These are phyloP conservation scores for Drosophila conformis DNA, from an alignment of 2,888 invertebrate species.

Conservation along the genomic window DNA sequence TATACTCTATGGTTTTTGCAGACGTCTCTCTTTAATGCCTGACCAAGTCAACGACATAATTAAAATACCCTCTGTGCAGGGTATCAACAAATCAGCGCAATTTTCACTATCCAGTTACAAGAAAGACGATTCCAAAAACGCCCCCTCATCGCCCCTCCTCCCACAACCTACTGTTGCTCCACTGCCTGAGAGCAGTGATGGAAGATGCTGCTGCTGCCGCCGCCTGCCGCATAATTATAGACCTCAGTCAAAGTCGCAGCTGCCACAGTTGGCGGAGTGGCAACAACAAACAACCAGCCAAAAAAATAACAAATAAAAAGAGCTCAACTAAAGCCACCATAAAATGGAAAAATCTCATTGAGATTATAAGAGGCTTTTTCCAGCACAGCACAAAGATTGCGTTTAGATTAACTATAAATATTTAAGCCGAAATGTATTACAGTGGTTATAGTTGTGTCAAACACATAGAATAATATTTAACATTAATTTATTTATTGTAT, in stretches of 20 bases:
- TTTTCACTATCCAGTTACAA: conserved; percentile 74
- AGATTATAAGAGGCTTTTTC: conserved; percentile 24
- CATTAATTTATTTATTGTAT: background rate
- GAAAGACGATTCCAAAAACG: conserved; percentile 12
- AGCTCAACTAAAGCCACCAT: conserved; percentile 26
- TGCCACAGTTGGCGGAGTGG: conserved; percentile 30
- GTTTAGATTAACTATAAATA: conserved; percentile 12
- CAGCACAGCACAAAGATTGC: conserved; percentile 15
- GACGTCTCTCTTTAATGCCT: background rate
- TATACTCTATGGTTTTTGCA: background rate
- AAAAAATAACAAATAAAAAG: conserved; percentile 29
- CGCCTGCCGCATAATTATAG: conserved; percentile 53
- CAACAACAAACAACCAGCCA: conserved; percentile 17
- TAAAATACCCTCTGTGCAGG: background rate
- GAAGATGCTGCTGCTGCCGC: conserved; percentile 15
- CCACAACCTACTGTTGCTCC: background rate
- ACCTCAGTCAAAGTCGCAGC: conserved; percentile 14
- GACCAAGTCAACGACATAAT: background rate
- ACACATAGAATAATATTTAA: background rate
- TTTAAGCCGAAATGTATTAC: conserved; percentile 1
- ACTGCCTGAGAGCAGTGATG: conserved; percentile 2
- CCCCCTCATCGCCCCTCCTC: background rate
- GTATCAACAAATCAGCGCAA: conserved; percentile 58
- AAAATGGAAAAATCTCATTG: conserved; percentile 17
- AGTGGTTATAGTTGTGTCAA: background rate